Evolutionary conservation across 2,797 vertebrate species (phyloP).

Genomic region (Arnoldichthys spilopterus): DNA sequence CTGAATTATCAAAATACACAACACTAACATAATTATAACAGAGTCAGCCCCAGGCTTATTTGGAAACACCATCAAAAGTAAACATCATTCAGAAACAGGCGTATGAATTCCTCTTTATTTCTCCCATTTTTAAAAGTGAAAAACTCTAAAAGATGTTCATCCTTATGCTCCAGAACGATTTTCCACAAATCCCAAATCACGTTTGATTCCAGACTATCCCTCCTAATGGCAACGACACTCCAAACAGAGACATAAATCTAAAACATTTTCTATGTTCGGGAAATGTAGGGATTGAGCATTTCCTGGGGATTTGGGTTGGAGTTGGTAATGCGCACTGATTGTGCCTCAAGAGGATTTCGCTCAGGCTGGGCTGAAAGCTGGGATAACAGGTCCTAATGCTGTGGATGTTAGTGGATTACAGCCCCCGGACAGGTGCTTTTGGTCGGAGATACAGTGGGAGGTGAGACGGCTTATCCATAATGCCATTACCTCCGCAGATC

Average conservation of each 20-base stretch:
- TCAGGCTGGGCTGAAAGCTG: slow-evolving; percentile 46
- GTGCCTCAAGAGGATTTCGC: slow-evolving; percentile 51
- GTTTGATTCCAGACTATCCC: background rate
- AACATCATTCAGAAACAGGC: background rate
- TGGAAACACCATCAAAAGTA: background rate
- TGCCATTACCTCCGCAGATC: slow-evolving; percentile 38
- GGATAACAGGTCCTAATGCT: slow-evolving; percentile 51
- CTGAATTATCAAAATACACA: background rate
- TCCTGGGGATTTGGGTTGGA: slow-evolving; percentile 23
- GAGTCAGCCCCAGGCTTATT: background rate
- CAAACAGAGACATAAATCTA: background rate
- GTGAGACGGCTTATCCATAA: slow-evolving; percentile 33
- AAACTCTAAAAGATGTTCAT: background rate
- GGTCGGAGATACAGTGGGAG: slow-evolving; percentile 31
- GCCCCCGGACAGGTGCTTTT: slow-evolving; percentile 47
- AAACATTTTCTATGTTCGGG: background rate
- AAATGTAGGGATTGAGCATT: background rate
- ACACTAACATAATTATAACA: background rate
- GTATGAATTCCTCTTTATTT: background rate
- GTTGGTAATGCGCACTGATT: slow-evolving; percentile 44
- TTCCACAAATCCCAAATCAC: slow-evolving; percentile 7
- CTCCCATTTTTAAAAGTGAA: background rate
- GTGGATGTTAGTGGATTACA: slow-evolving; percentile 43
- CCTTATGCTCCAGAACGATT: background rate
- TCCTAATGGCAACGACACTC: background rate